Percentiles rank a stretch among this genome's conserved stretches.
Evolutionary conservation across 2,888 invertebrate genomes (phyloP).

Genomic region (Dynastes maya): DNA sequence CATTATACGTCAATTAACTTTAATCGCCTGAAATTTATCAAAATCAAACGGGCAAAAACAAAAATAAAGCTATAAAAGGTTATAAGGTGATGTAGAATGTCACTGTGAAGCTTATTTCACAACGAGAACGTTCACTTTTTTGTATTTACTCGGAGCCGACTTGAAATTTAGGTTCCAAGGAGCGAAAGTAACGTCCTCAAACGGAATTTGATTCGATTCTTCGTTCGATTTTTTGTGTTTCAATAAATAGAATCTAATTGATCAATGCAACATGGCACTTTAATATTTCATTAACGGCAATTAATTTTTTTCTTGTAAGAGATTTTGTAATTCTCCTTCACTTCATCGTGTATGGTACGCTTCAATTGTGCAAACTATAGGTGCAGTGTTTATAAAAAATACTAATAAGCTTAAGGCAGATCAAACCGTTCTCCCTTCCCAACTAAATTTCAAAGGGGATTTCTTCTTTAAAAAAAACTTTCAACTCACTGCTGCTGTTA

Average conservation of each 20-base stretch:
- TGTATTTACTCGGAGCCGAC: not conserved
- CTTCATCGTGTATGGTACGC: not conserved
- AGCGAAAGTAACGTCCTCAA: constrained; percentile 30
- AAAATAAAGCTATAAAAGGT: constrained; percentile 21
- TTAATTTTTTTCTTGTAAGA: constrained; percentile 4
- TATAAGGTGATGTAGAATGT: constrained; percentile 18
- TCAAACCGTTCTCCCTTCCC: not conserved
- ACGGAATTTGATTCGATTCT: not conserved
- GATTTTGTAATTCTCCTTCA: constrained; percentile 3
- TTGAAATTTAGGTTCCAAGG: not conserved
- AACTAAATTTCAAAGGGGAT: no score
- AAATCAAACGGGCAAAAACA: not conserved
- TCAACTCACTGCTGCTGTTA: constrained; percentile 82
- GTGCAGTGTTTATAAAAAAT: not conserved
- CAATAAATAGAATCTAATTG: not conserved
- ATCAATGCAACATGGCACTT: not conserved
- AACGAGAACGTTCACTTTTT: constrained; percentile 33
- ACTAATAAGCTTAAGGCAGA: not conserved
- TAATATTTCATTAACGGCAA: constrained; percentile 7
- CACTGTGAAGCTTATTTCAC: not conserved
- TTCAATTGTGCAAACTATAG: not conserved
- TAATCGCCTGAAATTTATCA: constrained; percentile 2
- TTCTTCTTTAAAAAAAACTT: not conserved
- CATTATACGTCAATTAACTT: not conserved
- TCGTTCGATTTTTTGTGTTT: not conserved